These are phyloP conservation scores for Hydra vulgaris DNA, from an alignment of 30 jellyfish, hydroid and myxozoan genomes.

Conservation along the genomic window DNA sequence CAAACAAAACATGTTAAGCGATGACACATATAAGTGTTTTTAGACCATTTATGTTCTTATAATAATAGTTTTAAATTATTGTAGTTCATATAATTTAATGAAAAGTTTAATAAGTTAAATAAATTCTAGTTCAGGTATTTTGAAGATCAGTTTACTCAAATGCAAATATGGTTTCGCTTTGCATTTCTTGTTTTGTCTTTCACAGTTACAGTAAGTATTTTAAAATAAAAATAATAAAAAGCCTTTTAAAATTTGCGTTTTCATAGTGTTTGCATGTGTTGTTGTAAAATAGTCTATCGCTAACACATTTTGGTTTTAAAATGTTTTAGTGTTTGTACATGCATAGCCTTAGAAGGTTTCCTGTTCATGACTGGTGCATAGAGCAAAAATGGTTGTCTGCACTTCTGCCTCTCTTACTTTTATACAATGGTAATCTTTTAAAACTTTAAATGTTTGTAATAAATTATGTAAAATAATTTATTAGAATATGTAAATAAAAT, in stretches of 20 bases:
- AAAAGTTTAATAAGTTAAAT: too few relatives aligned
- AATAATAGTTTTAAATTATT: too few relatives aligned
- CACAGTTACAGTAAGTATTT: slow-evolving; percentile 81
- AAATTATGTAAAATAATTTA: not conserved
- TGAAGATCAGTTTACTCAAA: slow-evolving; percentile 93
- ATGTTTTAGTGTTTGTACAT: slow-evolving; percentile 69
- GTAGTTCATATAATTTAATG: too few relatives aligned
- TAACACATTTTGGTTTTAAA: not conserved
- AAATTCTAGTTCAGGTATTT: slow-evolving; percentile 70
- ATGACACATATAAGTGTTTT: too few relatives aligned
- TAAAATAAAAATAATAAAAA: not conserved
- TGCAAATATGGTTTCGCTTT: slow-evolving; percentile 96
- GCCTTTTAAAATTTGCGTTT: not conserved
- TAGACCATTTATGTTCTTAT: too few relatives aligned
- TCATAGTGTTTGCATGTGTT: too few relatives aligned
- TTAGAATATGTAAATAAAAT: not conserved
- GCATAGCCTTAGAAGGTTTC: slow-evolving; percentile 79
- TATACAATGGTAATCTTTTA: slow-evolving; percentile 62
- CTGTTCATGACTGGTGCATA: slow-evolving; percentile 93
- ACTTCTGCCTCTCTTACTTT: slow-evolving; percentile 67
- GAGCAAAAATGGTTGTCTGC: slow-evolving; percentile 98
- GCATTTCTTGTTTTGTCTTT: slow-evolving; percentile 88
- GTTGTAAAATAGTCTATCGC: not conserved
- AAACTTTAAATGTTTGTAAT: not conserved
- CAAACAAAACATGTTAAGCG: too few relatives aligned